These are phyloP conservation scores for Octodonta nipae DNA, from an alignment of 2,888 invertebrate genomes.

Conservation along the genomic window DNA sequence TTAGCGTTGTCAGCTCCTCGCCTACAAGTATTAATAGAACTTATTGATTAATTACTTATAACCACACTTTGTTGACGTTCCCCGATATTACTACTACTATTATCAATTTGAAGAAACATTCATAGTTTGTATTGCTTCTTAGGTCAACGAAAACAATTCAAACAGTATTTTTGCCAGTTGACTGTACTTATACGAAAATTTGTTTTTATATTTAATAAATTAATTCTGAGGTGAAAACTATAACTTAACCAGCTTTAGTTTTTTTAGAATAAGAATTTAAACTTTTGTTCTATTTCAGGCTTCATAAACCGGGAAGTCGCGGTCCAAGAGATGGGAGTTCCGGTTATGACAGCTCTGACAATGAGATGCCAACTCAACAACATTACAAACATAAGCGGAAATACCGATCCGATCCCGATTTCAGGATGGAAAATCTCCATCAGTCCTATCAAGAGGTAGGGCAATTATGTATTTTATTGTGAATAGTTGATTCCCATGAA, in stretches of 20 bases:
- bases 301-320: slow-evolving; percentile 42
- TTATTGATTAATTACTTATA: no score
- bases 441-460: slow-evolving; percentile 36
- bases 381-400: slow-evolving; percentile 54
- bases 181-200: no score
- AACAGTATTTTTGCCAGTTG: no score
- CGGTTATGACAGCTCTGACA: slow-evolving; percentile 83
- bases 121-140: no score
- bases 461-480: slow-evolving; percentile 11
- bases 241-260: background rate
- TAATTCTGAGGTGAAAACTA: background rate
- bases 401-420: slow-evolving; percentile 78
- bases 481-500: no score
- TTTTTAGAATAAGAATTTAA: background rate
- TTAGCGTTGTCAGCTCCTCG: no score
- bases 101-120: no score
- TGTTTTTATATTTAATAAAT: no score
- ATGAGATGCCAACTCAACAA: slow-evolving; percentile 49
- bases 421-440: slow-evolving; percentile 49
- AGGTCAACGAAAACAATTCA: no score
- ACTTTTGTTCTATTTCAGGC: slow-evolving; percentile 30
- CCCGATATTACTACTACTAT: no score
- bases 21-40: no score
- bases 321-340: slow-evolving; percentile 75
- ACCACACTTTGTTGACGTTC: no score